These are phyloP conservation scores for Bryconaethiops microstoma DNA, from an alignment of 2,797 vertebrate genomes.

Conservation along the genomic window DNA sequence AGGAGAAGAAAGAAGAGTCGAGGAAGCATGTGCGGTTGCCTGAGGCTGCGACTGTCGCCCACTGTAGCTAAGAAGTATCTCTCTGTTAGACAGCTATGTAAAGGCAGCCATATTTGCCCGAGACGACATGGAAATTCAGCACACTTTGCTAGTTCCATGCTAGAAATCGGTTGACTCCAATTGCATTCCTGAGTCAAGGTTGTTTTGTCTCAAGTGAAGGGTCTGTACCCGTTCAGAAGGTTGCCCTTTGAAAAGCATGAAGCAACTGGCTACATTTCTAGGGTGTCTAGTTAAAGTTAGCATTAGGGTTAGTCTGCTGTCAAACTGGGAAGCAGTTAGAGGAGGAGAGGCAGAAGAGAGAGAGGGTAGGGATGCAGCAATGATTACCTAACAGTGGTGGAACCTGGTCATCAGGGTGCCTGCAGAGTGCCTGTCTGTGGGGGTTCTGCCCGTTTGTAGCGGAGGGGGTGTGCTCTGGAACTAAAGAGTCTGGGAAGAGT, in stretches of 20 bases:
- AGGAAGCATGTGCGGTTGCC: constrained; percentile 86
- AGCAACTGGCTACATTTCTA: constrained; percentile 49
- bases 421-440: constrained; percentile 80
- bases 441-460: constrained; percentile 75
- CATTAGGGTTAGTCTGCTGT: constrained; percentile 69
- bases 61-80: constrained; percentile 73
- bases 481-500: constrained; percentile 80
- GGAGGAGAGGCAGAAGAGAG: constrained; percentile 75
- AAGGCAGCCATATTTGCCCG: constrained; percentile 68
- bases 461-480: constrained; percentile 77
- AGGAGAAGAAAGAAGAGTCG: constrained; percentile 83
- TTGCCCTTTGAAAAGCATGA: constrained; percentile 57
- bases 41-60: constrained; percentile 80
- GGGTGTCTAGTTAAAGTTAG: constrained; percentile 74
- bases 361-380: constrained; percentile 80
- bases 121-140: constrained; percentile 68
- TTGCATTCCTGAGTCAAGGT: constrained; percentile 58
- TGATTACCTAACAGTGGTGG: constrained; percentile 84
- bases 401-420: constrained; percentile 79
- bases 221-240: constrained; percentile 54
- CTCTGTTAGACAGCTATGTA: constrained; percentile 64
- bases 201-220: constrained; percentile 56
- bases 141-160: constrained; percentile 72
- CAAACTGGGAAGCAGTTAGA: constrained; percentile 81
- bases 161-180: constrained; percentile 64